Evolutionary conservation across 2,113 vertebrate genomes (phyloP).

Genomic region (Varanus salvator): DNA sequence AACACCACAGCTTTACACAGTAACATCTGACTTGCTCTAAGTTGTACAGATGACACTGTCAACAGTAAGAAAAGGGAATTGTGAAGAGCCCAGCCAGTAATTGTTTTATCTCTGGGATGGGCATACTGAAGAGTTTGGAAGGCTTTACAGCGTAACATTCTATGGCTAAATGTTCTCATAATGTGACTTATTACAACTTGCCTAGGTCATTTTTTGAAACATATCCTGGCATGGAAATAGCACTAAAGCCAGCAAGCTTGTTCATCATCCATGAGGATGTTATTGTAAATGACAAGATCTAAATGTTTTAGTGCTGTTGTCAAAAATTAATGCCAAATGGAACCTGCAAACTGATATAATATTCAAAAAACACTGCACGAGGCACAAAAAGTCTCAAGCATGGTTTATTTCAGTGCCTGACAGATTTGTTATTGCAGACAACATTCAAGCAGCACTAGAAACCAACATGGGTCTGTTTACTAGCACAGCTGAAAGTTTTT

Average conservation of each 20-base stretch:
- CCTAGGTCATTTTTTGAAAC: not conserved
- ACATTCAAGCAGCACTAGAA: conserved; percentile 15
- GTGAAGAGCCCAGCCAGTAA: not conserved
- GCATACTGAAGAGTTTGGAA: not conserved
- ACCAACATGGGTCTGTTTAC: not conserved
- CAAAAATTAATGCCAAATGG: not conserved
- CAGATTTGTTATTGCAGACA: conserved; percentile 10
- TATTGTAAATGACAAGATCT: conserved; percentile 10
- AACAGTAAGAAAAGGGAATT: not conserved
- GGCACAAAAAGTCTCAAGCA: not conserved
- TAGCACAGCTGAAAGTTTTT: not conserved
- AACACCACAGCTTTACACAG: not conserved
- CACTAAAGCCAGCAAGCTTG: not conserved
- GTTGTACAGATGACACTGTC: not conserved
- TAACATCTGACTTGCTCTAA: not conserved
- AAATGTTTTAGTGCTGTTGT: conserved; percentile 10
- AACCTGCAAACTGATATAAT: not conserved
- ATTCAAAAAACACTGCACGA: conserved; percentile 11
- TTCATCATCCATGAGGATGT: not conserved
- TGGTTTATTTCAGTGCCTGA: not conserved
- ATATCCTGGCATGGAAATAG: not conserved
- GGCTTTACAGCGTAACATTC: not conserved
- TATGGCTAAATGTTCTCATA: conserved; percentile 4
- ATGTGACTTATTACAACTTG: not conserved
- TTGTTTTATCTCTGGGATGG: not conserved